phyloP scores from a whole-genome alignment of 2,888 invertebrate genomes.

The Dusona sp. region DNA sequence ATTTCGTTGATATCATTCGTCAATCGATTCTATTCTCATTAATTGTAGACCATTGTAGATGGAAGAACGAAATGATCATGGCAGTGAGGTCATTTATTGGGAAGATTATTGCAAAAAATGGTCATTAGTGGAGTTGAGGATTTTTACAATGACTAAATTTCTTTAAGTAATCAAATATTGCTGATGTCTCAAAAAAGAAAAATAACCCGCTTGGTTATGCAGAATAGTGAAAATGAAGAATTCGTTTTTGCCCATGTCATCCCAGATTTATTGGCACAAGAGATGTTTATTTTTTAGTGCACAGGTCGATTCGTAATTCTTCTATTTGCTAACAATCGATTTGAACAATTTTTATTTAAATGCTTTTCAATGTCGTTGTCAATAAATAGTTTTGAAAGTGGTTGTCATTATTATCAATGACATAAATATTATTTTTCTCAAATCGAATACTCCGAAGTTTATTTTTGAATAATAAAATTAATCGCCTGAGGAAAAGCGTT shows the following conservation, averaged over 20 bases:
- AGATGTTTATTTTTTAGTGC: no score
- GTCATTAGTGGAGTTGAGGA: not conserved
- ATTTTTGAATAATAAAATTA: constrained; percentile 22
- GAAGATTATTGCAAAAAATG: not conserved
- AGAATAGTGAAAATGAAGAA: no score
- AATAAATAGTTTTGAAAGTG: not conserved
- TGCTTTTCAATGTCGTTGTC: no score
- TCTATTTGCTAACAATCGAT: no score
- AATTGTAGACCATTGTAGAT: not conserved
- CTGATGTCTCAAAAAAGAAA: not conserved
- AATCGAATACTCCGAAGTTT: not conserved
- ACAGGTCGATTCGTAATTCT: no score
- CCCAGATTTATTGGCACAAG: no score
- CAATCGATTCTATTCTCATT: not conserved
- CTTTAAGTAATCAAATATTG: not conserved
- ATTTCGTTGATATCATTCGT: not conserved
- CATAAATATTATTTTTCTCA: not conserved
- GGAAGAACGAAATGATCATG: not conserved
- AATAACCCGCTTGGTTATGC: no score
- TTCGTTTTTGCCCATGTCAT: no score
- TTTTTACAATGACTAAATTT: not conserved
- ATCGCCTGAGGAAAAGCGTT: constrained; percentile 35
- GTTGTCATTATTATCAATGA: not conserved
- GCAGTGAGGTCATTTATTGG: not conserved
- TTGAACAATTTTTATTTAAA: no score